Conservation (phyloP, 1,140 invertebrate species). For the Papilio dardanus region DNA sequence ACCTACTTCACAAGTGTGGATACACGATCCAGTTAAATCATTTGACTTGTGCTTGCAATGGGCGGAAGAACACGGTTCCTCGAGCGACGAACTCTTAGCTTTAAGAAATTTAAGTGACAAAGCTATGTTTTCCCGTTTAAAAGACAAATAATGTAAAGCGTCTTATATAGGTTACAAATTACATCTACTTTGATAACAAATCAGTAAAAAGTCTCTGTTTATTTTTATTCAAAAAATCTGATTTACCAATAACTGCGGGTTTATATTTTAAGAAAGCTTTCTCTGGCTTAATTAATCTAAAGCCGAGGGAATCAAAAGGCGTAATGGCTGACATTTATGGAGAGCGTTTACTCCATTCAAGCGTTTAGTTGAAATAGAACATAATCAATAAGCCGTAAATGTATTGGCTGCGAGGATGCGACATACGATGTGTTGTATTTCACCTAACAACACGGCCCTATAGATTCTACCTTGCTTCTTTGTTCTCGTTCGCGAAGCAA, state of each 20-base stretch:
- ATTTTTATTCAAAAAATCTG: too few species aligned
- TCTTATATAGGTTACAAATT: too few species aligned
- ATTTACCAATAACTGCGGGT: too few species aligned
- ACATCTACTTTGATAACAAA: too few species aligned
- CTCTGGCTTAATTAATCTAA: too few species aligned
- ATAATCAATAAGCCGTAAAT: neutral
- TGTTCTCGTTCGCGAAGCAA: neutral
- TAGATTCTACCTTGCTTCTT: neutral
- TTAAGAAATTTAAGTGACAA: conserved; percentile 63
- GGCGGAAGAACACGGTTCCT: conserved; percentile 61
- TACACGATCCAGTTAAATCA: conserved; percentile 53
- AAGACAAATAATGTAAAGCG: too few species aligned
- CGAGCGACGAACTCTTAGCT: conserved; percentile 62
- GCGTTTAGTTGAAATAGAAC: neutral
- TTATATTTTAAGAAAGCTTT: too few species aligned
- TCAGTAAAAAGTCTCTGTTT: too few species aligned
- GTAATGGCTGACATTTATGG: too few species aligned
- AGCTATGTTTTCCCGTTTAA: conserved; percentile 49
- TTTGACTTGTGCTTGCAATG: conserved; percentile 63
- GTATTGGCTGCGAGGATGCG: neutral
- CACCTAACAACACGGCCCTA: conserved; percentile 4
- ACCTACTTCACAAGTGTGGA: conserved; percentile 53
- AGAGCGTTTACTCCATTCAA: too few species aligned
- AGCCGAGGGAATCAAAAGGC: too few species aligned
- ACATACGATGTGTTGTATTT: too few species aligned